Percentiles rank a stretch among this genome's conserved stretches.
Conservation (phyloP, 2,113 vertebrate genomes). For the Callaeas wilsoni region DNA sequence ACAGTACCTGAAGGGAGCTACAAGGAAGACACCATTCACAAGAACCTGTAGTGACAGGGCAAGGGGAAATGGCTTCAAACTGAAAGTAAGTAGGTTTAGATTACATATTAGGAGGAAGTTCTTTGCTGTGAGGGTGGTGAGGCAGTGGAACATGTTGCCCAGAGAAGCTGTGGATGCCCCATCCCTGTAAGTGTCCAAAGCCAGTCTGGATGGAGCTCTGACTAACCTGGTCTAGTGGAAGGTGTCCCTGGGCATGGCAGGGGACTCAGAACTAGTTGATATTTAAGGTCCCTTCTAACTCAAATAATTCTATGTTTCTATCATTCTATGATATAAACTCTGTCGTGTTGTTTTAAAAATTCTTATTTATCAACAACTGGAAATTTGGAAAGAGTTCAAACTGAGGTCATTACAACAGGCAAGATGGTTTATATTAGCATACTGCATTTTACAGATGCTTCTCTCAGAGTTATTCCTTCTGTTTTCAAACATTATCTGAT, state of each 20-base stretch:
- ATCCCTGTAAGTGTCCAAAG: no score
- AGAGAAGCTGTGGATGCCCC: neutral
- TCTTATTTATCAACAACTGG: neutral
- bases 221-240: neutral
- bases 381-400: neutral
- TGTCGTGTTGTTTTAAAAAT: neutral
- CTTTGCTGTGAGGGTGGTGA: neutral
- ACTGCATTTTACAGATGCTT: neutral
- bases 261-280: no score
- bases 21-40: neutral
- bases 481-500: neutral
- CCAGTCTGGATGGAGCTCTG: neutral
- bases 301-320: neutral
- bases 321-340: neutral
- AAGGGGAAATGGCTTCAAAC: neutral
- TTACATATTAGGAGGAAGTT: neutral
- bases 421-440: neutral
- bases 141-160: neutral
- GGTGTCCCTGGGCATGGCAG: neutral
- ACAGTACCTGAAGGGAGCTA: neutral
- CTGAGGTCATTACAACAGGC: neutral
- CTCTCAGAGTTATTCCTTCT: neutral
- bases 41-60: neutral
- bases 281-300: neutral
- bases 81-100: neutral